Base-by-base conservation (phyloP, 2,888 invertebrate species). In the Orthonevra nobilis region DNA sequence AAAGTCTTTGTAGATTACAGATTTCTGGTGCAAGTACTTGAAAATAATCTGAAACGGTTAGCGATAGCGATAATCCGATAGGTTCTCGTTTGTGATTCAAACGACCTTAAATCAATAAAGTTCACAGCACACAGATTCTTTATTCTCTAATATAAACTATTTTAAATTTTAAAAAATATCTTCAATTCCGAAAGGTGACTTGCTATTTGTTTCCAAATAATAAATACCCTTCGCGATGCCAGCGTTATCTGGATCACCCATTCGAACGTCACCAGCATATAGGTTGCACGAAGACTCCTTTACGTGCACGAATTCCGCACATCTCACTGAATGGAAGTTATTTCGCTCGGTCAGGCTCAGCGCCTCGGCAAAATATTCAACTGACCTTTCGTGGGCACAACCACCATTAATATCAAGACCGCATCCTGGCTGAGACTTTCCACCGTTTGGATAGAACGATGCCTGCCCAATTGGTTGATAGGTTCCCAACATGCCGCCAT, bases 341-440 rank as follows among this genome's bases (percentile, higher is more conserved):
- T 77, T 77, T 14, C 42, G n/a, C 0, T 46, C 26, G 0, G 2
- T 52, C 9, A n/a, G n/a, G 1, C 26, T 28, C 7, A 89, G 68
- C 0, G 89, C 87, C 82, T 89, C 89, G 0, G 87, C 86, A 60
- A 84, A 88, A 70, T 86, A 88, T 38, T 83, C 32, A 69, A 86
- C 86, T 0, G 89, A 83, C 69, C 89, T 82, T 28, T 82, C 68
- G 81, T 89, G 89, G 0, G 89, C 83, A 82, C 89, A 89, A 10
- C 69, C 74, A 52, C 83, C 84, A 73, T 82, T 83, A 63, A 83
- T 64, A 85, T 84, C 85, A 83, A 83, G 84, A 84, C 86, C 87
- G 87, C 89, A 89, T 87, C 89, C 88, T 84, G 87, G 83, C 87
- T 90, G 90, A 89, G 89, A 89, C 88, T 89, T 89, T 88, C 88